phyloP scores from a whole-genome alignment of 2,888 invertebrate genomes.

The Campoletis raptor region DNA sequence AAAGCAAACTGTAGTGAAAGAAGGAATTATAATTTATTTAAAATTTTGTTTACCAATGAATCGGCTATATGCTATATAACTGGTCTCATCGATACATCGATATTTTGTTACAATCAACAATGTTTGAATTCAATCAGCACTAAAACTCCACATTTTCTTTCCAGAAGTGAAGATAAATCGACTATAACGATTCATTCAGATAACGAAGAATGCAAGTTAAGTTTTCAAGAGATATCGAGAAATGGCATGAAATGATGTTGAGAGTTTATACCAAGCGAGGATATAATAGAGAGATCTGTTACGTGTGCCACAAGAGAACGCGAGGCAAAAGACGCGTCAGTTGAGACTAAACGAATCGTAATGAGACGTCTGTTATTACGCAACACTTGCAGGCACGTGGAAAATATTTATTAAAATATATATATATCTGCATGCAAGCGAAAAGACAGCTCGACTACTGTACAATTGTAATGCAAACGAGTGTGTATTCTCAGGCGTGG shows the following conservation, averaged over 20 bases:
- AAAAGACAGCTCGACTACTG: slow-evolving; percentile 35
- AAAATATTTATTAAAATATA: background rate
- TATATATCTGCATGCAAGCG: background rate
- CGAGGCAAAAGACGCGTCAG: slow-evolving; percentile 33
- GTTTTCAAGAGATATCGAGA: slow-evolving; percentile 17
- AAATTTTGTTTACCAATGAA: background rate
- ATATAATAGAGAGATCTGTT: slow-evolving; percentile 64
- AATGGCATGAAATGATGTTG: slow-evolving; percentile 3
- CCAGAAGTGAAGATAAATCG: slow-evolving; percentile 1
- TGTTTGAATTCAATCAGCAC: background rate
- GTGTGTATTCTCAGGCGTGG: slow-evolving; percentile 18
- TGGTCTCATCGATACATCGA: background rate
- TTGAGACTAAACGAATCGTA: slow-evolving; percentile 65
- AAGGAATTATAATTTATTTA: no score
- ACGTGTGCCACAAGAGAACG: slow-evolving; percentile 8
- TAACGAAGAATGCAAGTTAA: background rate
- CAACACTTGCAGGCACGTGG: slow-evolving; percentile 32
- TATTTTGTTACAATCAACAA: background rate
- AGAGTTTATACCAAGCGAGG: slow-evolving; percentile 47
- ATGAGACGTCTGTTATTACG: slow-evolving; percentile 60
- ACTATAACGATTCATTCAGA: background rate
- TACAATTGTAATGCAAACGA: slow-evolving; percentile 56
- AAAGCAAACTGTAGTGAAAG: no score
- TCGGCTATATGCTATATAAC: background rate
- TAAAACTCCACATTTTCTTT: background rate